Conservation (phyloP, 2,113 vertebrate genomes). For the Atractosteus spatula region DNA sequence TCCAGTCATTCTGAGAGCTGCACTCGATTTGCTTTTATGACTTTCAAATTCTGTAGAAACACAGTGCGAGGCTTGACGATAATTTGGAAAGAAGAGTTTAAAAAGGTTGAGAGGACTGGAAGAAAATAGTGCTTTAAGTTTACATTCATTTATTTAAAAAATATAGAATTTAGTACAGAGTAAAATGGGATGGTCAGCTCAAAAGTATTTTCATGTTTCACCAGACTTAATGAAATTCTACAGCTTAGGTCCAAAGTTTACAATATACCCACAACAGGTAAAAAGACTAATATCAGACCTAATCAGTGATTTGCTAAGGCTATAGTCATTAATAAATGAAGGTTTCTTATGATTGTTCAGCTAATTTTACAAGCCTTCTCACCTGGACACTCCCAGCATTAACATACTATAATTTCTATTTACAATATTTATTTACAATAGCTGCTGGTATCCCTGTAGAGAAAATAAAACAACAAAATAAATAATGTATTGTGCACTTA, state of each 20-base stretch:
- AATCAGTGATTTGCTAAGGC: not conserved
- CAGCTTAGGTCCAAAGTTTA: not conserved
- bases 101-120: too few relatives aligned
- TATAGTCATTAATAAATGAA: not conserved
- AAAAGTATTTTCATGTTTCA: too few relatives aligned
- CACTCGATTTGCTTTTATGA: too few relatives aligned
- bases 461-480: slow-evolving; percentile 2
- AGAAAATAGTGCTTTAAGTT: too few relatives aligned
- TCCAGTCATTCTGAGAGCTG: too few relatives aligned
- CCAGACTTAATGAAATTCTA: not conserved
- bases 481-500: not conserved
- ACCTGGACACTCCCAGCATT: not conserved
- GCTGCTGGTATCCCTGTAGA: slow-evolving; percentile 15
- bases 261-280: slow-evolving; percentile 5
- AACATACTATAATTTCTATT: not conserved
- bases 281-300: slow-evolving; percentile 24
- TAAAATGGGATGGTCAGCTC: too few relatives aligned
- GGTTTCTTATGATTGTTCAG: not conserved
- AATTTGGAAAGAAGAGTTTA: too few relatives aligned
- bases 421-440: slow-evolving; percentile 17
- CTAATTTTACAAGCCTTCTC: not conserved
- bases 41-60: too few relatives aligned
- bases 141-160: too few relatives aligned
- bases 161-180: too few relatives aligned
- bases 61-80: too few relatives aligned